A percentile compares a stretch with the other conserved stretches of the same genome.
phyloP scores from a whole-genome alignment of 2,113 vertebrate genomes.

The Tyrannus savana region DNA sequence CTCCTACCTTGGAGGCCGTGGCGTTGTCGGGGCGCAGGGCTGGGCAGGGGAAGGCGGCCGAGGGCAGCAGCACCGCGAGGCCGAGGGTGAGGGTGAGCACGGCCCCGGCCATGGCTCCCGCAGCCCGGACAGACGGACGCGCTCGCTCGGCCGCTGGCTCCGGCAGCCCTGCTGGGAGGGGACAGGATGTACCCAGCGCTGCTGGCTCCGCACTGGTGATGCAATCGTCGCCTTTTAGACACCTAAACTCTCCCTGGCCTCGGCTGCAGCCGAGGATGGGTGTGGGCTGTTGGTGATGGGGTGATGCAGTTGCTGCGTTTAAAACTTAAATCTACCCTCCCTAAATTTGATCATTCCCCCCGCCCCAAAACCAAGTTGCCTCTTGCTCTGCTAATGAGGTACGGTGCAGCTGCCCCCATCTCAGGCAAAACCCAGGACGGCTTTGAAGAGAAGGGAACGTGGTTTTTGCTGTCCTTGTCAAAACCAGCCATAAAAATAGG shows the following conservation, averaged over 20 bases:
- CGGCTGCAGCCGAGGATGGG: too few relatives aligned
- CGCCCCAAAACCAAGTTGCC: accelerated
- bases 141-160: accelerated
- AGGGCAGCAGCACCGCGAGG: accelerated
- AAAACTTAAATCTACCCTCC: neutral
- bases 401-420: accelerated
- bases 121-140: accelerated
- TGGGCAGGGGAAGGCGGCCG: accelerated
- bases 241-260: neutral
- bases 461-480: neutral
- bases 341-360: neutral
- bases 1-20: neutral
- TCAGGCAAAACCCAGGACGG: neutral
- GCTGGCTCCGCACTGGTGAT: accelerated
- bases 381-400: neutral
- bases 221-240: neutral
- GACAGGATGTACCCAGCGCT: neutral
- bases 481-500: neutral
- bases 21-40: accelerated
- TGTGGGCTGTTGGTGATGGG: neutral
- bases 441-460: neutral
- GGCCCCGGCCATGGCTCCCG: neutral
- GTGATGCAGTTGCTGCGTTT: accelerated
- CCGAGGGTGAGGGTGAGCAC: accelerated
- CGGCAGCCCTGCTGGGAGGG: neutral